A percentile compares a stretch with the other conserved stretches of the same genome.
Conservation (phyloP, 2,797 vertebrate species). For the Anableps anableps region DNA sequence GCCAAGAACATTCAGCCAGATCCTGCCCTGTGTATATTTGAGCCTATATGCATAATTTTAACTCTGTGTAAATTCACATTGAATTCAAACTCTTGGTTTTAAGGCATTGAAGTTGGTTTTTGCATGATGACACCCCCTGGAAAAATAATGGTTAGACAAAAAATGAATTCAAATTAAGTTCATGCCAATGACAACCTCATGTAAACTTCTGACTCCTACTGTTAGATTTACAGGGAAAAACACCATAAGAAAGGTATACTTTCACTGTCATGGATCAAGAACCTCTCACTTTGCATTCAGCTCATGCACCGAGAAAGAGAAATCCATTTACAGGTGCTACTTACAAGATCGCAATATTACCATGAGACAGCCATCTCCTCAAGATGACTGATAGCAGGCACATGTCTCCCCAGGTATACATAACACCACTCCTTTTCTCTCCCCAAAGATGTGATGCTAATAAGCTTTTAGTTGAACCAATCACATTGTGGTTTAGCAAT, state of each 20-base stretch:
- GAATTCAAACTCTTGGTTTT: neutral
- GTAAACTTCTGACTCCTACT: neutral
- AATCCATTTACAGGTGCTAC: conserved; percentile 56
- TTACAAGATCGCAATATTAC: conserved; percentile 66
- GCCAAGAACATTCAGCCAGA: neutral
- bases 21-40: neutral
- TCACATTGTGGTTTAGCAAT: conserved; percentile 59
- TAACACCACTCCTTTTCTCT: conserved; percentile 43
- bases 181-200: neutral
- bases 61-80: neutral
- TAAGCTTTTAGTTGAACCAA: conserved; percentile 79
- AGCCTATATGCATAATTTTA: neutral
- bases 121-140: neutral
- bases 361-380: conserved; percentile 55
- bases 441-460: conserved; percentile 64
- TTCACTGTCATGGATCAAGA: conserved; percentile 48
- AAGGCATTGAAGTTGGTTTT: neutral
- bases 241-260: conserved; percentile 21
- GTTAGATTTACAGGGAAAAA: neutral
- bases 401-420: conserved; percentile 55
- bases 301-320: conserved; percentile 31
- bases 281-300: conserved; percentile 42
- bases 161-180: neutral
- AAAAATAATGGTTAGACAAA: neutral
- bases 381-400: conserved; percentile 63